Evolutionary conservation across 2,797 vertebrate genomes (phyloP).

Genomic region (Gymnoscopelus braueri): DNA sequence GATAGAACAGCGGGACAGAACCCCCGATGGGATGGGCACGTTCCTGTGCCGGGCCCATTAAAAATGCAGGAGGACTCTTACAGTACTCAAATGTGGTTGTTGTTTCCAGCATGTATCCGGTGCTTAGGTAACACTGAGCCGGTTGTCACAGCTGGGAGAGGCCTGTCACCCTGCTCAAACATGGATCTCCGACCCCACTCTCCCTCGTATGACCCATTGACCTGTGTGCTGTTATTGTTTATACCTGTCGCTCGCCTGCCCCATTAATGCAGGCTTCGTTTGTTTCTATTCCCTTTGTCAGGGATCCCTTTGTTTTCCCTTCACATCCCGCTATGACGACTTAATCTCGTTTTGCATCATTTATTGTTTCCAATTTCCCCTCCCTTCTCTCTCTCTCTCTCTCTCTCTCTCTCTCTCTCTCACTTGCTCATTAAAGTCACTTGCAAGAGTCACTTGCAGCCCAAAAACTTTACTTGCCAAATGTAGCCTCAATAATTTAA

Average conservation of each 20-base stretch:
- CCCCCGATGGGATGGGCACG: constrained; percentile 53
- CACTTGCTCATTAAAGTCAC: too few relatives aligned
- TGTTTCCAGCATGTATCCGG: constrained; percentile 77
- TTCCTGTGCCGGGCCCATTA: constrained; percentile 63
- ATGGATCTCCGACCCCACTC: constrained; percentile 13
- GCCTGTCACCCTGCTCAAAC: constrained; percentile 15
- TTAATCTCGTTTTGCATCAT: constrained; percentile 11
- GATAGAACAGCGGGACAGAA: constrained; percentile 31
- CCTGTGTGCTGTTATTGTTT: constrained; percentile 6
- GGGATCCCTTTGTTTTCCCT: constrained; percentile 6
- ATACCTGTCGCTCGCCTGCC: background rate
- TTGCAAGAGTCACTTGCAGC: too few relatives aligned
- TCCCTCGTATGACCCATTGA: constrained; percentile 19
- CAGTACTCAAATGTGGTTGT: constrained; percentile 69
- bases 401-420: background rate
- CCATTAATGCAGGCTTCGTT: background rate
- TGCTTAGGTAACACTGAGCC: constrained; percentile 78
- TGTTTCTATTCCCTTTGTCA: constrained; percentile 1
- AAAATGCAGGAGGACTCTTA: constrained; percentile 73
- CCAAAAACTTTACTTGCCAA: too few relatives aligned
- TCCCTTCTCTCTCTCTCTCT: background rate
- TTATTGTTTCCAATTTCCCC: too few relatives aligned
- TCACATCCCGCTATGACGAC: background rate
- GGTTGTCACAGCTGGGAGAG: constrained; percentile 54
- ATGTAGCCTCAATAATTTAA: too few relatives aligned